A percentile compares a stretch with the other conserved stretches of the same genome.
Conservation (phyloP, 2,888 invertebrate species). For the Sphaerophoria taeniata region DNA sequence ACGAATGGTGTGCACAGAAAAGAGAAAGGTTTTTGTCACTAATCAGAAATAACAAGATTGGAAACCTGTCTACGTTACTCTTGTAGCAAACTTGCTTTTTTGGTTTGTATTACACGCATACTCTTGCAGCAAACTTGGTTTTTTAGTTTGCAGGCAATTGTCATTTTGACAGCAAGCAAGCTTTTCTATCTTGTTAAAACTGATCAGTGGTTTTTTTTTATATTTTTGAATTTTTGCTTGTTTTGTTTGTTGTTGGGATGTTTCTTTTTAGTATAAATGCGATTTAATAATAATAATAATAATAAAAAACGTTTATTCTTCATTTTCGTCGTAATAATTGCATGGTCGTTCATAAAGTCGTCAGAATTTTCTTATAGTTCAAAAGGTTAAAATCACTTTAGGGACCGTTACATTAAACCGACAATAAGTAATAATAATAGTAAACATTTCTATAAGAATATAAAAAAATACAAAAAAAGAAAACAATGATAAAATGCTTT, state of each 20-base stretch:
- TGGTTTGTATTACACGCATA: too few species aligned
- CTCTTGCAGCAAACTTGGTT: too few species aligned
- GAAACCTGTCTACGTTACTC: too few species aligned
- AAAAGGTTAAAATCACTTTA: conserved; percentile 50
- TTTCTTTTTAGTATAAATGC: conserved; percentile 48
- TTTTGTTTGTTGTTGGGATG: conserved; percentile 26
- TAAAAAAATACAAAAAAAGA: conserved; percentile 49
- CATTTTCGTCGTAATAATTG: conserved; percentile 67
- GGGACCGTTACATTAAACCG: conserved; percentile 69
- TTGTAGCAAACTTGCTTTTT: too few species aligned
- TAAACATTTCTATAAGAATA: conserved; percentile 23
- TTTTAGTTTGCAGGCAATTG: too few species aligned
- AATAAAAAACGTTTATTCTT: conserved; percentile 60
- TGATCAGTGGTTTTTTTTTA: not conserved
- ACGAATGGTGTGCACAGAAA: conserved; percentile 70
- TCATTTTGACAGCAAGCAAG: too few species aligned
- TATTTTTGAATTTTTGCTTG: not conserved
- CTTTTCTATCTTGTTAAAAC: too few species aligned
- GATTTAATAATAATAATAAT: too few species aligned
- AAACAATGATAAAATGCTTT: conserved; percentile 33
- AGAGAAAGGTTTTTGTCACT: conserved; percentile 35
- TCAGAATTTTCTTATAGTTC: conserved; percentile 21
- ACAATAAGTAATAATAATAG: conserved; percentile 50
- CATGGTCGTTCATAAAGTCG: conserved; percentile 69
- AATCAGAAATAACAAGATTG: too few species aligned